Evolutionary conservation across 2,113 vertebrate genomes (phyloP).

Genomic region (Paradoxurus hermaphroditus): DNA sequence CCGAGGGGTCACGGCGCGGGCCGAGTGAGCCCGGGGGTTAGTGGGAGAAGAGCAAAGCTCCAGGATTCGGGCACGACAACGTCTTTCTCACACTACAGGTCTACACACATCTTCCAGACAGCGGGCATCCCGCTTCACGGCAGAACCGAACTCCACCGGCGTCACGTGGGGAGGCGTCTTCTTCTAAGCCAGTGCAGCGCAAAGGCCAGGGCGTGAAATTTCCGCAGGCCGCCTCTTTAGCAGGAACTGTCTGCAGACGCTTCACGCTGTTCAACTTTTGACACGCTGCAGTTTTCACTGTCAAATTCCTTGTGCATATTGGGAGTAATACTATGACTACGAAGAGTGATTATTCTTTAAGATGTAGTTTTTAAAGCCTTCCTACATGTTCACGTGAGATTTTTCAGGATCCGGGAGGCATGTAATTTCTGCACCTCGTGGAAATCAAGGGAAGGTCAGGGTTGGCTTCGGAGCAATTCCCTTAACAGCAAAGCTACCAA

Average conservation of each 20-base stretch:
- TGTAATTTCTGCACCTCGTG: not conserved
- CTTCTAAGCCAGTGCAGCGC: not conserved
- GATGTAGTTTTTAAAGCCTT: not conserved
- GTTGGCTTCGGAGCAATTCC: not conserved
- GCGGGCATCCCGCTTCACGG: not conserved
- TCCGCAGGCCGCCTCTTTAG: not conserved
- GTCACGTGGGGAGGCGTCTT: not conserved
- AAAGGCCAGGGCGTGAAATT: not conserved
- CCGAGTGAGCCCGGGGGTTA: not conserved
- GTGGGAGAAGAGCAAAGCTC: not conserved
- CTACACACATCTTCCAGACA: not conserved
- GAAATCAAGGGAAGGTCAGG: not conserved
- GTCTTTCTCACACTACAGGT: not conserved
- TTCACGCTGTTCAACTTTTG: not conserved
- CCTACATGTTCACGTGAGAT: not conserved
- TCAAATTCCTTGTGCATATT: not conserved
- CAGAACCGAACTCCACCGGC: not conserved
- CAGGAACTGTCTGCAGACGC: not conserved
- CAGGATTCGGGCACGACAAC: not conserved
- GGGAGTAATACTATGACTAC: not conserved
- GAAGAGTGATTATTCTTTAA: not conserved
- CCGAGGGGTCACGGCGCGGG: not conserved
- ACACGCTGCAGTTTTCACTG: not conserved
- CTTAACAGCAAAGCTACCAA: not conserved
- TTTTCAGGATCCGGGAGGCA: not conserved